These are phyloP conservation scores for Catostomus latipinnis DNA, from an alignment of 2,797 vertebrate species.

Conservation along the genomic window DNA sequence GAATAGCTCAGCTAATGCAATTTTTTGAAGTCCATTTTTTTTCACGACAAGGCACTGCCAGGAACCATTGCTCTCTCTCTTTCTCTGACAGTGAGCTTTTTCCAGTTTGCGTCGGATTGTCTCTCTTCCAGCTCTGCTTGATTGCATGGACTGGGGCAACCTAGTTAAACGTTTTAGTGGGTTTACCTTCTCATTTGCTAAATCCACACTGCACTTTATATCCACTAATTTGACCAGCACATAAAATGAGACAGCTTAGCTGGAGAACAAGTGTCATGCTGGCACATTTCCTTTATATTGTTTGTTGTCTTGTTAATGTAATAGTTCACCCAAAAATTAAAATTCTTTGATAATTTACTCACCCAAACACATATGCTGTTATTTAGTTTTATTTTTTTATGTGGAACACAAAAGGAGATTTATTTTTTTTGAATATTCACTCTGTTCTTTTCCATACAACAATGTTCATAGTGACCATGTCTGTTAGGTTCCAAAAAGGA, in stretches of 20 bases:
- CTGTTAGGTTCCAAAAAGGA: too few species aligned
- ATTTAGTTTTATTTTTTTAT: too few species aligned
- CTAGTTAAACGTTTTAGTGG: slow-evolving; percentile 36
- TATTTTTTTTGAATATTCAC: too few species aligned
- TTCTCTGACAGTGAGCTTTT: slow-evolving; percentile 30
- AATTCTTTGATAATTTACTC: too few species aligned
- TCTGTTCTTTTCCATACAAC: too few species aligned
- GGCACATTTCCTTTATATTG: slow-evolving; percentile 19
- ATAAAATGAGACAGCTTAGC: slow-evolving; percentile 6
- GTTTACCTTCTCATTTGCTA: slow-evolving; percentile 51
- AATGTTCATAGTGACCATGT: too few species aligned
- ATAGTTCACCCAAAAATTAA: too few species aligned
- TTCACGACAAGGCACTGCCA: slow-evolving; percentile 55
- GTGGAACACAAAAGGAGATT: too few species aligned
- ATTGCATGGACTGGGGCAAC: slow-evolving; percentile 33
- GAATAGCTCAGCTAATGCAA: slow-evolving; percentile 61
- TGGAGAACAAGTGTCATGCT: slow-evolving; percentile 4
- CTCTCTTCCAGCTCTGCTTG: slow-evolving; percentile 28
- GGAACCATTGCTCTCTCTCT: slow-evolving; percentile 56
- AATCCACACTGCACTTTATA: slow-evolving; percentile 30
- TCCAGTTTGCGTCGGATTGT: slow-evolving; percentile 15
- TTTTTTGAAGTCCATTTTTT: slow-evolving; percentile 56
- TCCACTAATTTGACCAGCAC: slow-evolving; percentile 35
- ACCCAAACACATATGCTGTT: too few species aligned
- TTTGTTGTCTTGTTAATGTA: background rate